Evolutionary conservation across 2,797 vertebrate genomes (phyloP), one percentile per base, ranked within the genome.

Genomic region (Eutrigla gurnardus): DNA sequence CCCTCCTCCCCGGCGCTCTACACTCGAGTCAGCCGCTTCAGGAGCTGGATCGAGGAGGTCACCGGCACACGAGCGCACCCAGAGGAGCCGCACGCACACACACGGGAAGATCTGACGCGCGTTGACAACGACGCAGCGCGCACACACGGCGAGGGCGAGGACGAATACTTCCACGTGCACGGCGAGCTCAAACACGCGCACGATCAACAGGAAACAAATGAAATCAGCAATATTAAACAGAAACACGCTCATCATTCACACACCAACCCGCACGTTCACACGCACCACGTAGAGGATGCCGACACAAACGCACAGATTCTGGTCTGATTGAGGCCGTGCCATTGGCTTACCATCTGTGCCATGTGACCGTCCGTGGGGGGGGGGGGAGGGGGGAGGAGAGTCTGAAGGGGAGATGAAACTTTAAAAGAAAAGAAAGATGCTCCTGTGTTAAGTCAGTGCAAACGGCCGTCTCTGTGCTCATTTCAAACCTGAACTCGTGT

Each of bases 31-130:
- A 95, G 94, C 85, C 95, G 95, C 78, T 97, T 96, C 6, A 90
- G 95, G 64, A 88, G 94, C 80, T 98, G 97, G 97, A 96, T 97
- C 42, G 94, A 96, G 57, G 96, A 95, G 75, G 95, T 96, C 84
- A 92, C 88, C 15, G 14, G 80, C 57, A 46, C 71, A 0, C 66
- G 7, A 2, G 49, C 43, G 2, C 77, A 4, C 7, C 67, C 39
- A 0, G 75, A 73, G 49, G 84, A 81, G 6, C 4, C 17, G 5
- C 52, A 15, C 12, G 0, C 67, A 2, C 63, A 11, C 60, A 60
- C 75, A 4, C 69, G 40, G 13, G 81, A 65, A 18, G 76, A 77
- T 46, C 52, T 63, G 63, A 77, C 73, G 2, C 63, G 4, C 37
- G 3, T 13, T 4, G 72, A 78, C 73, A 70, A 58, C n/a, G 86